phyloP scores from a whole-genome alignment of 2,113 vertebrate genomes.

The Phaetusa simplex region DNA sequence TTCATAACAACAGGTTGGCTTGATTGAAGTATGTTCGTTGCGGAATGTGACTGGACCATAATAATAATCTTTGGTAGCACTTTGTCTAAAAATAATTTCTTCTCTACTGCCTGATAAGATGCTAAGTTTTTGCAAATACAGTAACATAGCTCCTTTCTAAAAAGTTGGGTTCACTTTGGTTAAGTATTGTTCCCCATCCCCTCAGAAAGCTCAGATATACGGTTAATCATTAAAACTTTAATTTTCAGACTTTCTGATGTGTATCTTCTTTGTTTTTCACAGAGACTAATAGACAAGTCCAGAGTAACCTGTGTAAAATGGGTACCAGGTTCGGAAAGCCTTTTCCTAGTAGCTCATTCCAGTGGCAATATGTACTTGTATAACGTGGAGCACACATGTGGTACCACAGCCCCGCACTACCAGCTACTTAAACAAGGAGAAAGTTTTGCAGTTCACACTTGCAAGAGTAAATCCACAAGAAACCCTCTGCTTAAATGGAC shows the following conservation, averaged over 20 bases:
- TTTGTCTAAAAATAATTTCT: background rate
- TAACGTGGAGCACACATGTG: constrained; percentile 97
- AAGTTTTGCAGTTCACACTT: constrained; percentile 94
- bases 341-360: constrained; percentile 97
- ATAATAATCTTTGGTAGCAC: background rate
- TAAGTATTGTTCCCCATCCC: background rate
- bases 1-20: background rate
- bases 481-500: constrained; percentile 98
- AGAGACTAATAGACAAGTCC: constrained; percentile 99
- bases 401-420: constrained; percentile 95
- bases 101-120: background rate
- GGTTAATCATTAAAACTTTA: background rate
- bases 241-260: constrained; percentile 65
- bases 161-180: background rate
- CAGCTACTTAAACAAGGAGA: constrained; percentile 98
- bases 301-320: constrained; percentile 97
- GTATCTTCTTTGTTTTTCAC: constrained; percentile 75
- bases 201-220: background rate
- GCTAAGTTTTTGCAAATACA: background rate
- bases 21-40: background rate
- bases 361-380: constrained; percentile 98
- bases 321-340: constrained; percentile 97
- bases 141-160: background rate
- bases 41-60: background rate
- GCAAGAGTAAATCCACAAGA: constrained; percentile 98